A percentile compares a stretch with the other conserved stretches of the same genome.
Evolutionary conservation across 2,888 invertebrate genomes (phyloP).

Genomic region (Cheiracanthium punctorium): DNA sequence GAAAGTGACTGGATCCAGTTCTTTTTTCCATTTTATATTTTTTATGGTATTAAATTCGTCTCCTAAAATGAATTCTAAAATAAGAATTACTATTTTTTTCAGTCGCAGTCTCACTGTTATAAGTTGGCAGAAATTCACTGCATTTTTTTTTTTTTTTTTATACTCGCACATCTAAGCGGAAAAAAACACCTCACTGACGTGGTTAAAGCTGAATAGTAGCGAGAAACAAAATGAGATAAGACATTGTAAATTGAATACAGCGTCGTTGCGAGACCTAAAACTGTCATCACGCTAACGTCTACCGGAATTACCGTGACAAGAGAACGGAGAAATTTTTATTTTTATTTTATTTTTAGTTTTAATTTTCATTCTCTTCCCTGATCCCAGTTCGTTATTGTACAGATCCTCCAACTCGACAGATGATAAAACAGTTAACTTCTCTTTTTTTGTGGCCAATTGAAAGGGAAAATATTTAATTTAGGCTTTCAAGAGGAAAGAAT

Average conservation of each 20-base stretch:
- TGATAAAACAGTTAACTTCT: background rate
- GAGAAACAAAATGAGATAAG: background rate
- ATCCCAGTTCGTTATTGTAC: background rate
- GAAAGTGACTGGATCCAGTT: too few species aligned
- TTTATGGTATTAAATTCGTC: too few species aligned
- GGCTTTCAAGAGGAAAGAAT: too few species aligned
- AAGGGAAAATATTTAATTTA: too few species aligned
- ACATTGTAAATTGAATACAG: background rate
- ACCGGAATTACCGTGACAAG: conserved; percentile 4
- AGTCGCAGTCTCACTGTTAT: too few species aligned
- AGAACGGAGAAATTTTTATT: too few species aligned
- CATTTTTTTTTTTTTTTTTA: too few species aligned
- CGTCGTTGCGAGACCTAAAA: conserved; percentile 4
- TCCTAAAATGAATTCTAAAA: too few species aligned
- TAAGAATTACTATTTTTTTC: too few species aligned
- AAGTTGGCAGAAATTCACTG: too few species aligned
- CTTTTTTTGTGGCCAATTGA: background rate
- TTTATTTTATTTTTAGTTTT: background rate
- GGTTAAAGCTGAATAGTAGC: background rate
- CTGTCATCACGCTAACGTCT: background rate
- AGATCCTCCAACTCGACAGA: background rate
- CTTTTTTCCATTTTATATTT: too few species aligned
- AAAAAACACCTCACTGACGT: background rate
- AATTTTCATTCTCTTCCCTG: background rate
- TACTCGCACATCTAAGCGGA: too few species aligned